Evolutionary conservation across 2,797 vertebrate species (phyloP), one percentile per base, ranked within the genome.

Genomic region (Coregonus sp.): DNA sequence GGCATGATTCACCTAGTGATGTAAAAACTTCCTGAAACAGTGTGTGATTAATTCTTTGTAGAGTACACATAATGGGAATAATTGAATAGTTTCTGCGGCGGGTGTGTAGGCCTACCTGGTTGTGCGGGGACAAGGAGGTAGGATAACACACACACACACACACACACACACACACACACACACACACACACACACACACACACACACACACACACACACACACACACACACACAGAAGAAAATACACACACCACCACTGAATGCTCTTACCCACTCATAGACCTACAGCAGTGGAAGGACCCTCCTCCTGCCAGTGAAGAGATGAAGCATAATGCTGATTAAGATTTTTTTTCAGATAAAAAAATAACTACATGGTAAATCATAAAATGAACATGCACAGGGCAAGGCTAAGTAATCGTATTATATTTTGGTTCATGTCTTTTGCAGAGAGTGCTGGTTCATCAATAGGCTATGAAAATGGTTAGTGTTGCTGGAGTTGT

Each of bases 41-140:
- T 73, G 90, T 89, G 91, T 91, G 93, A 95, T 93, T 95, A 95
- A 91, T 94, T 93, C 91, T 95, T 95, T 96, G 92, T 94, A 93
- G 94, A 91, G 91, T 86, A 91, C 90, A 89, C 90, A 84, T 90
- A 92, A 91, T 89, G 82, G 81, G 90, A 92, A 93, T 94, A 94
- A 96, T 94, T 94, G 94, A 95, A 92, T 91, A 89, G 88, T 88
- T 93, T 87, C 87, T 89, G 87, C 71, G 52, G 83, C n/a, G 7
- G 56, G 6, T 59, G 86, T 87, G 90, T 81, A 76, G 86, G 90
- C 88, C 88, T 89, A 87, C 80, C 72, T 18, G 79, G 82, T 85
- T 81, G 84, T 79, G 85, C 67, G 2, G 56, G 56, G 56, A 59
- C 56, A 18, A 66, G 54, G 51, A 87, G 78, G 75, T 78, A 54